Conservation (phyloP, 2,113 vertebrate genomes). For the Lampris incognitus region DNA sequence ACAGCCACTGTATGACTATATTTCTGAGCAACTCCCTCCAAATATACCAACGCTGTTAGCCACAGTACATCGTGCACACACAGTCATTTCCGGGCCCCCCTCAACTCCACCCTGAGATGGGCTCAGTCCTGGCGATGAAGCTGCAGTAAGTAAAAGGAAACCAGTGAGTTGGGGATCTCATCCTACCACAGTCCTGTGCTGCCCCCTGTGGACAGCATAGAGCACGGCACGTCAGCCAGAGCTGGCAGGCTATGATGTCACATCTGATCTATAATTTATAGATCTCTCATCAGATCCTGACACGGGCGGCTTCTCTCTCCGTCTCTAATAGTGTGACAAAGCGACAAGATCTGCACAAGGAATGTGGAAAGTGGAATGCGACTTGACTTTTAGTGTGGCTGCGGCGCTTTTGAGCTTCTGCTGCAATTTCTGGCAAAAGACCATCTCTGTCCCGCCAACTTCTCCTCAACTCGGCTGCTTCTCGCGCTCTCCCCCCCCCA, state of each 20-base stretch:
- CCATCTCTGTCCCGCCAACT: neutral
- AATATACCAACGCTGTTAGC: neutral
- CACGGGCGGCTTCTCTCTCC: conserved; percentile 15
- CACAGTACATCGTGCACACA: neutral
- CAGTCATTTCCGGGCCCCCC: neutral
- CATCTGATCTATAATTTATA: conserved; percentile 74
- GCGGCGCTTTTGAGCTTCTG: conserved; percentile 6
- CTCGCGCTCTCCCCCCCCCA: neutral
- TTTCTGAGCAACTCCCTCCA: too few species aligned
- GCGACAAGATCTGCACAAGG: too few species aligned
- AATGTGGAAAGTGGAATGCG: neutral
- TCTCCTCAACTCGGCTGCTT: neutral
- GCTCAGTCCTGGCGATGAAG: neutral
- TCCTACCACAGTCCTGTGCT: conserved; percentile 56
- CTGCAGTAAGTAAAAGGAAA: conserved; percentile 2
- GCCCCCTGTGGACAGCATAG: conserved; percentile 78
- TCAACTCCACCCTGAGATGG: neutral
- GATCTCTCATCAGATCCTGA: conserved; percentile 51
- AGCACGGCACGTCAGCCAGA: conserved; percentile 43
- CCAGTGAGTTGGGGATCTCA: neutral
- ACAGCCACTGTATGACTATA: too few species aligned
- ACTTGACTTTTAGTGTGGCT: neutral
- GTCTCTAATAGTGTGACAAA: too few species aligned
- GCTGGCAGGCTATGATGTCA: conserved; percentile 44
- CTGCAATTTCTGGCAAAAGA: conserved; percentile 23